Percentiles rank a stretch among this genome's conserved stretches.
Conservation (phyloP, 2,888 invertebrate species). For the Muschampia plurimacula region DNA sequence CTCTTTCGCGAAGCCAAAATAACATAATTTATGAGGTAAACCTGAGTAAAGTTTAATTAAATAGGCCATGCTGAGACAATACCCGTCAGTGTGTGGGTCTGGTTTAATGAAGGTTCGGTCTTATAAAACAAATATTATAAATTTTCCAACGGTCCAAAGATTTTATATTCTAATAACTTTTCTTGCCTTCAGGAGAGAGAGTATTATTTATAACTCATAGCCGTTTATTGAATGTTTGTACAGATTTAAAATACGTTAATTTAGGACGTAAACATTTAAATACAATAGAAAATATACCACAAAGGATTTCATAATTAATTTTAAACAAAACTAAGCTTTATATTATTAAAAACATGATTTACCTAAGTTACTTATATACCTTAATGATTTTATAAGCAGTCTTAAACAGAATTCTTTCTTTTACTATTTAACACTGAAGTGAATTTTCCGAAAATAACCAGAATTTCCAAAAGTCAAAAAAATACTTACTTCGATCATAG, state of each 20-base stretch:
- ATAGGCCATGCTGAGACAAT: conserved; percentile 5
- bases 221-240: background rate
- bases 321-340: no score
- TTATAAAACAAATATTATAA: conserved; percentile 8
- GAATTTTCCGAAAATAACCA: no score
- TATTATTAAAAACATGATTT: no score
- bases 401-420: background rate
- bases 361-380: no score
- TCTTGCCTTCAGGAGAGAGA: background rate
- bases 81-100: conserved; percentile 6
- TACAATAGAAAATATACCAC: background rate
- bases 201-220: background rate
- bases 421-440: background rate
- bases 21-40: conserved; percentile 21
- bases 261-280: background rate
- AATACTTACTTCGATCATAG: conserved; percentile 93
- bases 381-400: no score
- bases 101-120: conserved; percentile 7
- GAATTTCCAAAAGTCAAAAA: background rate
- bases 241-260: background rate
- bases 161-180: background rate
- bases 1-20: conserved; percentile 1
- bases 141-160: background rate
- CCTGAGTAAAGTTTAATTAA: conserved; percentile 17
- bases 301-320: no score